Percentiles rank a stretch among this genome's conserved stretches.
These are phyloP conservation scores for Sceloporus tristichus DNA, from an alignment of 2,113 vertebrate species.

Conservation along the genomic window DNA sequence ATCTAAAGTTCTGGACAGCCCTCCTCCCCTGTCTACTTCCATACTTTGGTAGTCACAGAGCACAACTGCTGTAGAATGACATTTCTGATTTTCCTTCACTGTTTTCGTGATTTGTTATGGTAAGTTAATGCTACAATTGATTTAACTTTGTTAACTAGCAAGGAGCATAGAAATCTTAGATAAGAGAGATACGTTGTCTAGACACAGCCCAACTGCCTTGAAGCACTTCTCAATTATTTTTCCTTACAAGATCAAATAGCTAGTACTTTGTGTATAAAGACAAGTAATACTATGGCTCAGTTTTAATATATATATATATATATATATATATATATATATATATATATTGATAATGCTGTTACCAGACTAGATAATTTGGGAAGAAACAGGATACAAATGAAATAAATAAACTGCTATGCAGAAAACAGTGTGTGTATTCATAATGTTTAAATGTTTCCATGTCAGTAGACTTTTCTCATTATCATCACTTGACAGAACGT, in stretches of 20 bases:
- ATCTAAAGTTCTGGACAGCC: too few species aligned
- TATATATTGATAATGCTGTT: background rate
- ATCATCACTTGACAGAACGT: conserved; percentile 39
- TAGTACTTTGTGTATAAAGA: background rate
- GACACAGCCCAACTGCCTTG: background rate
- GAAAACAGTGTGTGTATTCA: conserved; percentile 66
- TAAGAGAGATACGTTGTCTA: background rate
- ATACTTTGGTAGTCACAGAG: too few species aligned
- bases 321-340: background rate
- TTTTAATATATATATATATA: background rate
- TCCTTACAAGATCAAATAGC: background rate
- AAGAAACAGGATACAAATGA: background rate
- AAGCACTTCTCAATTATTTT: background rate
- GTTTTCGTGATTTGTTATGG: too few species aligned
- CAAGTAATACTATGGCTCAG: background rate
- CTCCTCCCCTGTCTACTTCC: too few species aligned
- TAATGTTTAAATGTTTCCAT: conserved; percentile 50
- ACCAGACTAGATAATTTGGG: background rate
- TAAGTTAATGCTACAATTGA: background rate
- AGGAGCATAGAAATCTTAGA: background rate
- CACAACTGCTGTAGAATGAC: too few species aligned
- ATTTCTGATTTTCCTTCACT: too few species aligned
- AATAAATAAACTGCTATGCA: conserved; percentile 15
- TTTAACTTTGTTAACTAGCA: too few species aligned
- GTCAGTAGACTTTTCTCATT: conserved; percentile 53